Percentiles rank a stretch among this genome's conserved stretches.
Evolutionary conservation across 2,888 invertebrate genomes (phyloP).

Genomic region (Tillus elongatus): DNA sequence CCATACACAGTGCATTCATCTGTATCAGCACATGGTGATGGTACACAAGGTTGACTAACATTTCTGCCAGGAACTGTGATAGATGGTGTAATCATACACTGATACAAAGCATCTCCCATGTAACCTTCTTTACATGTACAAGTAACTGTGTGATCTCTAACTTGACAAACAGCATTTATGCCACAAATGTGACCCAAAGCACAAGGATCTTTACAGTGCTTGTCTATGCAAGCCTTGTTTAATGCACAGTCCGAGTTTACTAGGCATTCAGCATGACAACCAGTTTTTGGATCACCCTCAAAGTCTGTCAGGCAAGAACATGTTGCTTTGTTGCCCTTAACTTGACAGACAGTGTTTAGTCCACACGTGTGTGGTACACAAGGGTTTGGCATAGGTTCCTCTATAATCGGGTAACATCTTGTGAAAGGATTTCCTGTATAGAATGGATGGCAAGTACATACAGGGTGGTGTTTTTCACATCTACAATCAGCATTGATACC

Average conservation of each 20-base stretch:
- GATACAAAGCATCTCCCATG: slow-evolving; percentile 71
- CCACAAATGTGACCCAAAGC: slow-evolving; percentile 63
- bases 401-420: slow-evolving; percentile 55
- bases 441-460: slow-evolving; percentile 65
- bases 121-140: slow-evolving; percentile 70
- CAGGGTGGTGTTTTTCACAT: slow-evolving; percentile 69
- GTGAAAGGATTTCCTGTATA: slow-evolving; percentile 69
- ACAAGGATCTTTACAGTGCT: slow-evolving; percentile 68
- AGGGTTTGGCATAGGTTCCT: slow-evolving; percentile 51
- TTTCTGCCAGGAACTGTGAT: slow-evolving; percentile 45
- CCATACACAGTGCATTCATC: slow-evolving; percentile 62
- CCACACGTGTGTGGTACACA: slow-evolving; percentile 72
- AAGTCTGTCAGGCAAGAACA: slow-evolving; percentile 71
- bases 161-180: slow-evolving; percentile 68
- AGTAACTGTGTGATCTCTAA: slow-evolving; percentile 72
- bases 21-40: slow-evolving; percentile 64
- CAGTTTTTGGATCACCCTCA: slow-evolving; percentile 67
- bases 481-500: slow-evolving; percentile 65
- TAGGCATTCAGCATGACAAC: slow-evolving; percentile 72
- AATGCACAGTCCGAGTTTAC: slow-evolving; percentile 72
- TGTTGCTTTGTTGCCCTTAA: slow-evolving; percentile 58
- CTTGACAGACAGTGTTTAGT: slow-evolving; percentile 66
- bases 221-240: slow-evolving; percentile 65
- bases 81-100: slow-evolving; percentile 51
- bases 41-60: slow-evolving; percentile 59